These are phyloP conservation scores for Melipona quadrifasciata DNA, from an alignment of 1,140 invertebrate genomes.

Conservation along the genomic window DNA sequence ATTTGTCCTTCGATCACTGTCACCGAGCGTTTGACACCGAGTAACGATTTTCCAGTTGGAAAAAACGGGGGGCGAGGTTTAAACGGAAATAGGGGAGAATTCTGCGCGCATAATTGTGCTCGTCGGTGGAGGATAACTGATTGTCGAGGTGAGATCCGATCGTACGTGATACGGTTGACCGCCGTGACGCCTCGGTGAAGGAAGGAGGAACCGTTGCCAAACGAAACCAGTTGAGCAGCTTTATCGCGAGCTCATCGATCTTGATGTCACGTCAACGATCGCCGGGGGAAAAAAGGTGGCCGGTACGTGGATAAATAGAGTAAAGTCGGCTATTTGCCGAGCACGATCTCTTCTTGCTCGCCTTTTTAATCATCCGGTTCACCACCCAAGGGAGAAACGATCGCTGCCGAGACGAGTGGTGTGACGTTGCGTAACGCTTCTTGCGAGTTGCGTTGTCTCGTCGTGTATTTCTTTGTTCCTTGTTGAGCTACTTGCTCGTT, in stretches of 20 bases:
- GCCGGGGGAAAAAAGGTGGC: conserved; percentile 19
- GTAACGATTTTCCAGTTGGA: too few relatives aligned
- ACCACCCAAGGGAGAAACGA: neutral
- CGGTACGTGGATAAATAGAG: conserved; percentile 19
- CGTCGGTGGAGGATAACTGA: conserved; percentile 14
- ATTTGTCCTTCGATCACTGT: too few relatives aligned
- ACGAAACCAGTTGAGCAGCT: conserved; percentile 60
- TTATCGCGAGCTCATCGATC: conserved; percentile 55
- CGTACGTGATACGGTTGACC: conserved; percentile 19
- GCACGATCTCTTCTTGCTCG: neutral
- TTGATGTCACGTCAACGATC: conserved; percentile 51
- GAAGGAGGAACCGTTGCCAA: conserved; percentile 39
- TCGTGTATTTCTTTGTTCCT: neutral
- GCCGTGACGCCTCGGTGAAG: neutral
- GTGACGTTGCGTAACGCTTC: neutral
- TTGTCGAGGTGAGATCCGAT: neutral
- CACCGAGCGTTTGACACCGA: too few relatives aligned
- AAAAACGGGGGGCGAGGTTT: too few relatives aligned
- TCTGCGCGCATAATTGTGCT: too few relatives aligned
- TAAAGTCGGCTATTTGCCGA: too few relatives aligned
- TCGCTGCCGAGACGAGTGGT: neutral
- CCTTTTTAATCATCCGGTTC: conserved; percentile 20
- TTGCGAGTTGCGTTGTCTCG: too few relatives aligned
- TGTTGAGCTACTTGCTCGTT: too few relatives aligned
- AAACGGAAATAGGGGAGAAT: too few relatives aligned